Conservation (phyloP, 2,888 invertebrate genomes). For the Mimachlamys varia region DNA sequence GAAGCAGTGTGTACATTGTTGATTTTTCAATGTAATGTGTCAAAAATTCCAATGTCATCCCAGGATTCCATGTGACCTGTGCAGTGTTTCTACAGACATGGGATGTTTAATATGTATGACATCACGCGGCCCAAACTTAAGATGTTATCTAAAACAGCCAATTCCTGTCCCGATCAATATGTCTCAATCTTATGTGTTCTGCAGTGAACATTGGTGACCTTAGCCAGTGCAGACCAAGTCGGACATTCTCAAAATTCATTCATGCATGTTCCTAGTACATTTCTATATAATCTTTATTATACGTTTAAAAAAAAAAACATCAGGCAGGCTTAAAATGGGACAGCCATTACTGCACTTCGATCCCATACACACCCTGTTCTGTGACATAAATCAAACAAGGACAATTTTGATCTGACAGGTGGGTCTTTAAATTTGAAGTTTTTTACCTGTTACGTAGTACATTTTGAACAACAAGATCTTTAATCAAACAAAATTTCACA, state of each 20-base stretch:
- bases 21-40: too few relatives aligned
- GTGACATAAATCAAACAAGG: neutral
- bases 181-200: neutral
- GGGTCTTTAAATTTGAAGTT: neutral
- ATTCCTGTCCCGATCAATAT: neutral
- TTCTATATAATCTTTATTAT: neutral
- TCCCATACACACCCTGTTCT: neutral
- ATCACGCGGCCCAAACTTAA: neutral
- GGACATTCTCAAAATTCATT: neutral
- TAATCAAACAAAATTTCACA: constrained; percentile 25
- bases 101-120: neutral
- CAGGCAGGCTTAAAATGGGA: neutral
- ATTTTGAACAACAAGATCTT: neutral
- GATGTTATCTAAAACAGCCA: neutral
- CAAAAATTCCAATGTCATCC: too few relatives aligned
- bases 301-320: neutral
- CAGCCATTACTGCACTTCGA: neutral
- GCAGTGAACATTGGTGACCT: neutral
- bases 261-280: neutral
- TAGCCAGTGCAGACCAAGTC: neutral
- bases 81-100: neutral
- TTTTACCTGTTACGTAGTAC: neutral
- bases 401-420: constrained; percentile 13
- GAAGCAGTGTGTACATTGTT: too few relatives aligned
- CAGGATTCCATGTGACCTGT: too few relatives aligned